Base-by-base conservation (phyloP, 1,140 invertebrate genomes). In the Trichonephila clavipes region DNA sequence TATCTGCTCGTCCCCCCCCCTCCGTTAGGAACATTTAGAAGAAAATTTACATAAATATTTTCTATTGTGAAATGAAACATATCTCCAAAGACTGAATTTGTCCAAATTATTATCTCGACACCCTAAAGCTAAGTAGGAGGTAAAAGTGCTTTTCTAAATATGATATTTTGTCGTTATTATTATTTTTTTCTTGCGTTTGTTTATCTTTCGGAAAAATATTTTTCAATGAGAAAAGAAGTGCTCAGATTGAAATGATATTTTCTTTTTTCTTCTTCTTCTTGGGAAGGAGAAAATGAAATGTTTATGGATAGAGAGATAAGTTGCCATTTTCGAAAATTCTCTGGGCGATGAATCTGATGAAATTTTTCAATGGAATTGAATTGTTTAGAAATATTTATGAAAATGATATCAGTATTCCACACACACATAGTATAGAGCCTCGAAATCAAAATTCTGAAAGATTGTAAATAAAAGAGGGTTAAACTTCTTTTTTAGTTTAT, bases 121-220 rank as follows among this genome's bases (percentile, higher is more conserved):
- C 72, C 69, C 72, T 77, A 34, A 28, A 77, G 72, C 72, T 77
- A 77, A 51, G 14, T 34, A 40, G 34, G 14, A 12, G 34, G 72
- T 77, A 77, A 77, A 77, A 77, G 12, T 40, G 72, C 34, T 77
- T 77, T 40, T 77, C 34, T 40, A 77, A 77, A 77, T 77, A 77
- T 77, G 72, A 18, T 51, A 51, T 51, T 51, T 51, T 51, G 7
- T 51, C 3, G 34, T 40, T 40, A 40, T 40, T 51, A 51, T 51
- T 51, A 51, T 51, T 51, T 51, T 51, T 51, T 6, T 40, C 12
- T 34, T 40, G 34, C 34, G 5, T 19, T 18, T 77, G 16, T 77
- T 77, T 77, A 77, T 77, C 72, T 77, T 77, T 40, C 16, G 14
- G 34, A 40, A 34, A 77, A n/a, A 24, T 24, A 40, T 77, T 34